Base-by-base conservation (phyloP, 2,888 invertebrate genomes). In the Lottia gigantea region DNA sequence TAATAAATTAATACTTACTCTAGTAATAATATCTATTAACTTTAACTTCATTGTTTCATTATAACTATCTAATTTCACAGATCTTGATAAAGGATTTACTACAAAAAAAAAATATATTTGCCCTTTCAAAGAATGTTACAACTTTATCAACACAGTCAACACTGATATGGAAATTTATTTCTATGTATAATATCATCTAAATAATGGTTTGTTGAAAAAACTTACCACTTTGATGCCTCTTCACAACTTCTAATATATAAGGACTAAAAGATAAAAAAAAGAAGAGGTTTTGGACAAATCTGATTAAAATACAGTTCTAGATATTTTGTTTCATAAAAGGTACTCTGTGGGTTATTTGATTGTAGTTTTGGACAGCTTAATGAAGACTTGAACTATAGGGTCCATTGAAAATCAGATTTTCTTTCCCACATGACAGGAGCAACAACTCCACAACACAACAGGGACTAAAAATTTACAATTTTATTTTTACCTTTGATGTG, bases 51-150 rank as follows among this genome's bases (percentile, higher is more conserved):
- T 68, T 15, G 78, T 74, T 61, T 78, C 77, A 46, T 75, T 73
- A 64, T 76, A 77, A 16, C 67, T 71, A 16, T 71, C 65, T 6
- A 74, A 67, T 23, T 77, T 74, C 0, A 77, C 68, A 55, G 75
- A 74, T 64, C 76, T 72, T 19, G 78, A 73, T 23, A 73, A 71
- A n/a, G 81, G 80, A 40, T 65, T 70, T 40, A 80, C 81, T 81
- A 73, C 23, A 70, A 71, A 49, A 55, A 55, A 62, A 70, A 66
- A 45, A 63, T 14, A 49, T 49, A 40, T 31, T 31, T 31, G 6
- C 31, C 31, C n/a, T n/a, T n/a, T n/a, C n/a, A n/a, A n/a, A n/a
- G n/a, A n/a, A n/a, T n/a, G n/a, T n/a, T n/a, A n/a, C n/a, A n/a
- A n/a, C 31, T 31, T 31, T 31, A 31, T 31, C 31, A 31, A 4